phyloP scores from a whole-genome alignment of 2,113 vertebrate genomes.

The Hypocryptadius cinnamomeus region DNA sequence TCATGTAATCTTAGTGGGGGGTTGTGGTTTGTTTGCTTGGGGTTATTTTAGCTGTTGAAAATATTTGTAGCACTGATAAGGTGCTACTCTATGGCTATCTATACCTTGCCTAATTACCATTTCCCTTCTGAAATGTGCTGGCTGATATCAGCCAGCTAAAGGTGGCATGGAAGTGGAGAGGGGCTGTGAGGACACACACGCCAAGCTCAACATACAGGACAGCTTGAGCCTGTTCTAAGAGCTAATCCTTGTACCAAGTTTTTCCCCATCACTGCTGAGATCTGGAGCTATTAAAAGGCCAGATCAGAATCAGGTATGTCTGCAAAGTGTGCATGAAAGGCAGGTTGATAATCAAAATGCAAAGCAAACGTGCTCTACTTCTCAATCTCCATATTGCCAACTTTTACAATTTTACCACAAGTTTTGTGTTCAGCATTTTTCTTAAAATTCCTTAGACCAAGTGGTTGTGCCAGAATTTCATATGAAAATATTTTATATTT shows the following conservation, averaged over 20 bases:
- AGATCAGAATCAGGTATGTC: not conserved
- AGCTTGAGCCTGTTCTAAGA: not conserved
- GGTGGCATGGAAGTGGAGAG: not conserved
- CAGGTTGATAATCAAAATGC: not conserved
- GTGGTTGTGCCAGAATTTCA: not conserved
- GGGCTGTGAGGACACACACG: not conserved
- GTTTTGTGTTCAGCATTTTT: not conserved
- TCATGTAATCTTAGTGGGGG: not conserved
- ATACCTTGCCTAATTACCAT: not conserved
- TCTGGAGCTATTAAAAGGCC: not conserved
- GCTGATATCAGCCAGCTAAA: not conserved
- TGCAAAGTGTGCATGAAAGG: not conserved
- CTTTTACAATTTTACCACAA: not conserved
- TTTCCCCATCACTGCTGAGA: not conserved
- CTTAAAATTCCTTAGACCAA: not conserved
- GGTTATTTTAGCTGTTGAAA: not conserved
- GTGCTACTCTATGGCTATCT: not conserved
- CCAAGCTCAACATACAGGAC: rapidly evolving
- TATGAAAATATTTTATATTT: not conserved
- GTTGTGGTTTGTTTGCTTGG: not conserved
- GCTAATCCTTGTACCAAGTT: not conserved
- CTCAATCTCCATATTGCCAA: not conserved
- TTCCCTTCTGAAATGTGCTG: not conserved
- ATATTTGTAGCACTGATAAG: not conserved
- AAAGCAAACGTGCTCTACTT: not conserved